Base-by-base conservation (phyloP, 2,888 invertebrate species). In the Netelia virgata region DNA sequence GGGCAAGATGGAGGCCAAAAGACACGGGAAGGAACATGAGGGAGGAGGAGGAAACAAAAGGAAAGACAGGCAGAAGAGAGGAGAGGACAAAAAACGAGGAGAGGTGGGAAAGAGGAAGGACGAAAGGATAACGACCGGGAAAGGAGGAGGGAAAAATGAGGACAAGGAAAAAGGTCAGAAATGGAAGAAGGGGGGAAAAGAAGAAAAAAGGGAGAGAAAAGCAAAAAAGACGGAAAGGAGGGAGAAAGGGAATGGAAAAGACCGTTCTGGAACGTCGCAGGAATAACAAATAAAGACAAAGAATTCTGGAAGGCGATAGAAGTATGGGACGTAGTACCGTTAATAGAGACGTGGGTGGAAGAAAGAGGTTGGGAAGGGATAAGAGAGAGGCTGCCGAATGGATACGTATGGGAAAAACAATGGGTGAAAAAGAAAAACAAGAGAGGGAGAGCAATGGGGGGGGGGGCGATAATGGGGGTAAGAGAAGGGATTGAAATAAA, bases 301-400 rank as follows among this genome's bases (percentile, higher is more conserved):
- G 72, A 57, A 0, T 79, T 79, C 28, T 79, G 73, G 64, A 41
- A 79, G n/a, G 20, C 18, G 2, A 36, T 79, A 3, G 14, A 9
- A 16, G 59, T 23, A 16, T 72, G 47, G 41, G 79, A 79, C 11
- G 18, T n/a, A 3, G 50, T 72, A 6, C 66, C n/a, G 18, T 1
- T 72, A 36, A 61, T 20, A 16, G 70, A 63, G 11, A 79, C 79
- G 6, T 79, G 79, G 79, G 20, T 73, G n/a, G 64, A 73, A 47
- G 72, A 80, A 18, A 41, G 20, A 10, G 72, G n/a, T 5, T 73
- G 43, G 73, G 3, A 43, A 9, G 23, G 1, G 16, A 1, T 72
- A 11, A 23, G 11, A n/a, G 36, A 43, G 43, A 64, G 14, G 14
- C 36, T 80, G 18, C 64, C 50, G 8, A 57, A 50, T 11, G 72